These are phyloP conservation scores for Theocolax elegans DNA, from an alignment of 1,140 invertebrate species.

Conservation along the genomic window DNA sequence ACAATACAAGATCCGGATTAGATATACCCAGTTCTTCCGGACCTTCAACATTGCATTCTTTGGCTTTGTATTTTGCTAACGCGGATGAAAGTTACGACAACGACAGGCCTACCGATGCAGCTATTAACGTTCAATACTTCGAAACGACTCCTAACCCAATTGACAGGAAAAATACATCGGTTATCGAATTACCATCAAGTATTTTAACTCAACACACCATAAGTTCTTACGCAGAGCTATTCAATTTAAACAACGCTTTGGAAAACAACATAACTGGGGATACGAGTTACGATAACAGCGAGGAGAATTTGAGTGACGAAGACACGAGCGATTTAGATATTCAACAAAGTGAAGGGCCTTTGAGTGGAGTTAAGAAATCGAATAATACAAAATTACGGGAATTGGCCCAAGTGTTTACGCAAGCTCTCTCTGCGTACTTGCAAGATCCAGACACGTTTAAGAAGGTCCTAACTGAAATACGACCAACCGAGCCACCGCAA, in stretches of 20 bases:
- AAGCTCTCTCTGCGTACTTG: slow-evolving; percentile 82
- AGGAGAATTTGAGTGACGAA: slow-evolving; percentile 64
- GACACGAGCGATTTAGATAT: slow-evolving; percentile 70
- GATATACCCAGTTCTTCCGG: slow-evolving; percentile 77
- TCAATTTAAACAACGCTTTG: slow-evolving; percentile 62
- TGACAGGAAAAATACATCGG: slow-evolving; percentile 42
- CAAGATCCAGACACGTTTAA: slow-evolving; percentile 83
- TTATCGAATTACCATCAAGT: slow-evolving; percentile 55
- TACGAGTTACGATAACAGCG: slow-evolving; percentile 59
- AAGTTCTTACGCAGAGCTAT: slow-evolving; percentile 60
- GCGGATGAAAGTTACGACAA: slow-evolving; percentile 67
- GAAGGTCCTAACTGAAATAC: slow-evolving; percentile 77
- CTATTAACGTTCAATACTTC: slow-evolving; percentile 17
- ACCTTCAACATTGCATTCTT: slow-evolving; percentile 79
- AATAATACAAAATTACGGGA: slow-evolving; percentile 76
- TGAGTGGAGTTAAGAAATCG: slow-evolving; percentile 66
- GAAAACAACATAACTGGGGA: slow-evolving; percentile 60
- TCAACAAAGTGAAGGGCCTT: slow-evolving; percentile 72
- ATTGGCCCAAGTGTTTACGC: slow-evolving; percentile 84
- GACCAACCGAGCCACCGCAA: slow-evolving; percentile 79
- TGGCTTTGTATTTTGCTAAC: slow-evolving; percentile 82
- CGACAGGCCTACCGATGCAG: slow-evolving; percentile 8
- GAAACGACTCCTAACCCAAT: slow-evolving; percentile 18
- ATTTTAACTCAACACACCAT: slow-evolving; percentile 61
- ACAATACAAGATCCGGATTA: slow-evolving; percentile 66